These are phyloP conservation scores for Masnerella sp. DNA, from an alignment of 2,888 invertebrate genomes.

Conservation along the genomic window DNA sequence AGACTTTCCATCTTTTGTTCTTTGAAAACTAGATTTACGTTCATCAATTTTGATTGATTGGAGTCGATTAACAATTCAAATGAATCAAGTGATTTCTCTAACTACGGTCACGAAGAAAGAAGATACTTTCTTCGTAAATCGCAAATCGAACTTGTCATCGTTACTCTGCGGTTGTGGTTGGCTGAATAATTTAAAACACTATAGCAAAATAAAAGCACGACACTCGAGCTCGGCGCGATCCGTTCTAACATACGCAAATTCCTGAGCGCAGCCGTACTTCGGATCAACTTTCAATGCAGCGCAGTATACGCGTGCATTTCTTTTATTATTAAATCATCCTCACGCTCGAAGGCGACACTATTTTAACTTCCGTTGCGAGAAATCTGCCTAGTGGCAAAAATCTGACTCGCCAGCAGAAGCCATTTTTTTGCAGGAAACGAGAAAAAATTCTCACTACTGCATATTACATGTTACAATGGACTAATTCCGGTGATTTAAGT, in stretches of 20 bases:
- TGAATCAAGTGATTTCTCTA: too few species aligned
- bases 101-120: too few species aligned
- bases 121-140: background rate
- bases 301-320: conserved; percentile 24
- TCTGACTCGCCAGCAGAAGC: background rate
- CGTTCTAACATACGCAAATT: conserved; percentile 41
- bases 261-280: conserved; percentile 34
- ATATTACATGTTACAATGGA: background rate
- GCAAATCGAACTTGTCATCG: conserved; percentile 5
- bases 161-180: background rate
- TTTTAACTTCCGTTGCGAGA: conserved; percentile 23
- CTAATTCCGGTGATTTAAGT: background rate
- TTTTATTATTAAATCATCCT: conserved; percentile 35
- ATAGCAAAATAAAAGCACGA: conserved; percentile 8
- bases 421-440: background rate
- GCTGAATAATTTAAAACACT: conserved; percentile 11
- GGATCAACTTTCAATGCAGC: conserved; percentile 50
- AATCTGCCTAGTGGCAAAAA: conserved; percentile 18
- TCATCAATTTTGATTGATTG: too few species aligned
- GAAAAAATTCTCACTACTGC: background rate
- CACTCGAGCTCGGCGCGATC: conserved; percentile 23
- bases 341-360: conserved; percentile 10
- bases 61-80: too few species aligned
- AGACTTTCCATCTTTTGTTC: too few species aligned
- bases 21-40: too few species aligned